Conservation (phyloP, 2,797 vertebrate species). For the Premnoplex brunnescens region DNA sequence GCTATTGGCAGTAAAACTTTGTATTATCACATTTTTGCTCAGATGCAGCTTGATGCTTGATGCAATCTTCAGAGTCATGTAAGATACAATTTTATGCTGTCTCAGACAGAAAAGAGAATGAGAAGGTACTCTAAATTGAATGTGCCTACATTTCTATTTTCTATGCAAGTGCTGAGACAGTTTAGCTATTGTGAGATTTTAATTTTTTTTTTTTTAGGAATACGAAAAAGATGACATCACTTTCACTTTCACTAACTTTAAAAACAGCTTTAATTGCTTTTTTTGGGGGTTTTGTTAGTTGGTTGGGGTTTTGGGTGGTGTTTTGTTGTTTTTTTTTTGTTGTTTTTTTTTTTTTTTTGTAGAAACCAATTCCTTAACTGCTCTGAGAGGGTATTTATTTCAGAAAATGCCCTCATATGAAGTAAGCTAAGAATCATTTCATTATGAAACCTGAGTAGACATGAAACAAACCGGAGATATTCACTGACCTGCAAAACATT, state of each 20-base stretch:
- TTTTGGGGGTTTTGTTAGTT: too few species aligned
- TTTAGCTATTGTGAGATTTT: rapidly evolving
- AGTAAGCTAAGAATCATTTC: not conserved
- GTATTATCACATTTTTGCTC: too few species aligned
- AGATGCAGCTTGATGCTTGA: not conserved
- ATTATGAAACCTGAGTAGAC: not conserved
- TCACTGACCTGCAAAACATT: not conserved
- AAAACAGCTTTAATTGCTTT: not conserved
- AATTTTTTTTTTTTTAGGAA: not conserved
- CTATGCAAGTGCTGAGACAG: not conserved
- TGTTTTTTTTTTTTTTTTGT: too few species aligned
- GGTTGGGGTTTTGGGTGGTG: too few species aligned
- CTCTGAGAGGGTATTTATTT: not conserved
- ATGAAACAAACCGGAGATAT: not conserved
- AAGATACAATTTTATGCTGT: not conserved
- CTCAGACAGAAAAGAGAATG: not conserved
- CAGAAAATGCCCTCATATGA: not conserved
- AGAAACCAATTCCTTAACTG: not conserved
- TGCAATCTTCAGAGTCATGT: not conserved
- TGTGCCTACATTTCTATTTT: not conserved
- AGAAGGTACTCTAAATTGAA: not conserved
- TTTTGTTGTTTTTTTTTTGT: too few species aligned
- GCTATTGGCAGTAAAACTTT: not conserved
- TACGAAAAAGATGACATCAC: not conserved
- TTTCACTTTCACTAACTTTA: not conserved